Evolutionary conservation across 1,140 invertebrate species (phyloP), one percentile per base, ranked within the genome.

Genomic region (Hermatobates lingyangjiaoensis): DNA sequence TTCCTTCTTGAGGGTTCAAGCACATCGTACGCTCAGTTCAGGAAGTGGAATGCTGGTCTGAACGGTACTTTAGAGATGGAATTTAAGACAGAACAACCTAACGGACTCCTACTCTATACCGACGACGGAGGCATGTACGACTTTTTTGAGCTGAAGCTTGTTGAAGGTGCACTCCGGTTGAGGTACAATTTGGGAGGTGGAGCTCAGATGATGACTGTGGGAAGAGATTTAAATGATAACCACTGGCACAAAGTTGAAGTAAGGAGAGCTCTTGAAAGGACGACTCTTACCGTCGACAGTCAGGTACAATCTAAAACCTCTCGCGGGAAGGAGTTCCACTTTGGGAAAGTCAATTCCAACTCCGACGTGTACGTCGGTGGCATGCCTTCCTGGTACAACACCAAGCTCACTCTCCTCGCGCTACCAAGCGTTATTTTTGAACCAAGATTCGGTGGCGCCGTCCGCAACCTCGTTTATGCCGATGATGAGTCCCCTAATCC

Each of bases 101-200:
- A 89, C 67, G 88, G 87, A 5, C 66, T 93, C 51, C 68, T 95
- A 18, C 69, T 95, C 39, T 94, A 94, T 66, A 91, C 88, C 1
- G 90, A 94, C 63, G 91, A 95, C 63, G 89, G 90, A 3, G 87
- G 87, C 12, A 86, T 83, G 18, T 87, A 88, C 60, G 89, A 95
- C 65, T 97, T 95, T 69, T 90, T 96, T 65, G 89, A 94, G 68
- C 66, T 96, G 46, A 95, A 93, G 63, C 70, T 98, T 15, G 85
- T 95, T 3, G 87, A 91, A 62, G 87, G 90, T 21, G 79, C 80
- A 1, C 68, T 95, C n/a, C 70, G 89, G 45, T 65, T 94, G 55
- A 71, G 89, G 54, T 89, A 88, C 66, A 89, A 92, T 66, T 70
- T 90, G 48, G 84, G 85, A 7, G 80, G 84, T 26, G 83, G 86